These are phyloP conservation scores for Epizoanthus stellaris DNA, from an alignment of 92 coral and sea anemone genomes.

Conservation along the genomic window DNA sequence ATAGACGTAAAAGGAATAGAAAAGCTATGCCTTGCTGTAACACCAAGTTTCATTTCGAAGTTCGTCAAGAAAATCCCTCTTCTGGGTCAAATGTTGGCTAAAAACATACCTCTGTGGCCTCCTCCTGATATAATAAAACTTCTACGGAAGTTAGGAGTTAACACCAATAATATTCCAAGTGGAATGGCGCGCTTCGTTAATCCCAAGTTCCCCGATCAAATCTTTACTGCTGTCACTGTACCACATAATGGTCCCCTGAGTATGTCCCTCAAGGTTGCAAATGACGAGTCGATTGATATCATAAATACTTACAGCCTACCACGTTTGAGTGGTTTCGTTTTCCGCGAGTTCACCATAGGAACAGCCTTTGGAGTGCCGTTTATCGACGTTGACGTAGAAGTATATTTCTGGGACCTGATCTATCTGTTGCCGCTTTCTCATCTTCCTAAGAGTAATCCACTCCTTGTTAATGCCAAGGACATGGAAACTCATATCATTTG, in stretches of 20 bases:
- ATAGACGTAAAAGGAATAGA: conserved; percentile 59
- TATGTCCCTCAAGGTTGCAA: conserved; percentile 53
- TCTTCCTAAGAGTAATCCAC: conserved; percentile 61
- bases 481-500: conserved; percentile 67
- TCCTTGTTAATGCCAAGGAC: conserved; percentile 59
- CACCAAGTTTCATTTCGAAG: conserved; percentile 45
- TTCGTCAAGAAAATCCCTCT: conserved; percentile 58
- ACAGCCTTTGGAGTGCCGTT: conserved; percentile 64
- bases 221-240: conserved; percentile 44
- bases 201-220: conserved; percentile 60
- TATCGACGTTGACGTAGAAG: conserved; percentile 52
- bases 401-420: conserved; percentile 58
- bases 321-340: conserved; percentile 44
- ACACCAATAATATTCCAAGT: conserved; percentile 58
- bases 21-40: conserved; percentile 56
- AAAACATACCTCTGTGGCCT: conserved; percentile 69
- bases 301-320: conserved; percentile 22
- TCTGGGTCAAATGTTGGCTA: conserved; percentile 34
- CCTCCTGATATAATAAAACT: conserved; percentile 53
- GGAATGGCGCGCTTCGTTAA: conserved; percentile 57
- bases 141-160: conserved; percentile 46
- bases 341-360: conserved; percentile 63
- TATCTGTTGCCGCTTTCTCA: conserved; percentile 64
- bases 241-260: conserved; percentile 61
- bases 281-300: conserved; percentile 53